Base-by-base conservation (phyloP, 1,140 invertebrate species). In the Mesaphorura yosii region DNA sequence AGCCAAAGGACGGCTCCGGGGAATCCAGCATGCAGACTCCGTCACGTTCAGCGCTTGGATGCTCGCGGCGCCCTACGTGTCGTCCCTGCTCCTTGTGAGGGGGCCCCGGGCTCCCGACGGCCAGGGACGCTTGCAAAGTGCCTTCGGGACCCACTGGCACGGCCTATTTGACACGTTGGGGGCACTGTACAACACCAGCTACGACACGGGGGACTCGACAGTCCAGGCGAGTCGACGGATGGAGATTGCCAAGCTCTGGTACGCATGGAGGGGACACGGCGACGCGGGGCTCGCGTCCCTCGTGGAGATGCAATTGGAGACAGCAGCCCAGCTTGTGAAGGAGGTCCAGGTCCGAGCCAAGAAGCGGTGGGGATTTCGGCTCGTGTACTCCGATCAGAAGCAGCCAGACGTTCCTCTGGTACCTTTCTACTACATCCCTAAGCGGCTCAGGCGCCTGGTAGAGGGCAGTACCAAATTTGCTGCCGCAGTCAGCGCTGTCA, bases 161-260 rank as follows among this genome's bases (percentile, higher is more conserved):
- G 31, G 37, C 20, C 28, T 48, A 5, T 48, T 48, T 20, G n/a
- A n/a, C n/a, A 48, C 46, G 31, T 27, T 27, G 15, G 19, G 19
- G 4, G 46, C 31, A 1, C 3, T 26, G 2, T 29, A 50, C 40
- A 28, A 53, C 26, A 6, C 17, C 1, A 28, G 23, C 7, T 53
- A 38, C 17, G 48, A 54, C 29, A 40, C 17, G 17, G 91, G 91
- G 0, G 92, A 96, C 66, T 94, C 94, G 65, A 85, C 92, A 55
- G 80, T 97, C 14, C 83, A 85, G 66, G 92, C 91, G 65, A 92
- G 92, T 0, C 75, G 92, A 14, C 77, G 88, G 55, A 90, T 88
- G 7, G 92, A 97, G 64, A 86, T 94, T 1, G 75, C 94, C 39
- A 96, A 96, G 68, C 86, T 95, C 64, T 97, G 92, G 91, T 82